Conservation (phyloP, 2,888 invertebrate genomes). For the Taenaris catops region DNA sequence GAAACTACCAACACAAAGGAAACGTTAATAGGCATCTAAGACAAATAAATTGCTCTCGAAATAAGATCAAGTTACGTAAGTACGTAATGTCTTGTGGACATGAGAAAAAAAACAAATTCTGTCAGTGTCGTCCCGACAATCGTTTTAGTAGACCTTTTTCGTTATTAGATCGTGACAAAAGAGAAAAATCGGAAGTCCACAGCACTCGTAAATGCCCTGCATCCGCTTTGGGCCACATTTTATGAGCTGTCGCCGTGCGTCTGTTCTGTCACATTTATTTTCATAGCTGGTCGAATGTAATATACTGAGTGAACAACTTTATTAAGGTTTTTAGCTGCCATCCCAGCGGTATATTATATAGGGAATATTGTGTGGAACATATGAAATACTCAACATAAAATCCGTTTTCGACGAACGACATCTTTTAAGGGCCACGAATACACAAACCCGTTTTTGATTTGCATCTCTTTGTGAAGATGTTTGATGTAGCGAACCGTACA, state of each 20-base stretch:
- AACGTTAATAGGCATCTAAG: constrained; percentile 27
- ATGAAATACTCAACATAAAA: too few relatives aligned
- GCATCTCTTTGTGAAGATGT: too few relatives aligned
- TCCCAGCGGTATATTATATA: too few relatives aligned
- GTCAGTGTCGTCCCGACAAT: constrained; percentile 18
- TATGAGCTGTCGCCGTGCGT: constrained; percentile 22
- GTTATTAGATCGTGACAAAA: constrained; percentile 37
- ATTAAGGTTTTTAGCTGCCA: background rate
- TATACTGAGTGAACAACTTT: constrained; percentile 10
- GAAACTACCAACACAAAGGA: constrained; percentile 21
- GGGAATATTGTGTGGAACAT: too few relatives aligned
- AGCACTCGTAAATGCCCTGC: constrained; percentile 20
- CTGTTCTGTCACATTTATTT: constrained; percentile 22
- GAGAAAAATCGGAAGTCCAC: constrained; percentile 33
- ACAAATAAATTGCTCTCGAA: constrained; percentile 27
- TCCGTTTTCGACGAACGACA: too few relatives aligned
- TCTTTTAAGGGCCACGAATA: too few relatives aligned
- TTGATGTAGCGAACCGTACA: too few relatives aligned
- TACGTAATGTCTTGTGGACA: constrained; percentile 27
- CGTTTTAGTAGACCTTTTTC: constrained; percentile 29
- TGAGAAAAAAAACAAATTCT: constrained; percentile 20
- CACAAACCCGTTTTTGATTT: too few relatives aligned
- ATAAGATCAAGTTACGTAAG: constrained; percentile 31
- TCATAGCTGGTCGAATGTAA: constrained; percentile 14
- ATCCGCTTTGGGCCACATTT: constrained; percentile 22